phyloP scores from a whole-genome alignment of 2,888 invertebrate species.

The Zaprionus obscuricornis region DNA sequence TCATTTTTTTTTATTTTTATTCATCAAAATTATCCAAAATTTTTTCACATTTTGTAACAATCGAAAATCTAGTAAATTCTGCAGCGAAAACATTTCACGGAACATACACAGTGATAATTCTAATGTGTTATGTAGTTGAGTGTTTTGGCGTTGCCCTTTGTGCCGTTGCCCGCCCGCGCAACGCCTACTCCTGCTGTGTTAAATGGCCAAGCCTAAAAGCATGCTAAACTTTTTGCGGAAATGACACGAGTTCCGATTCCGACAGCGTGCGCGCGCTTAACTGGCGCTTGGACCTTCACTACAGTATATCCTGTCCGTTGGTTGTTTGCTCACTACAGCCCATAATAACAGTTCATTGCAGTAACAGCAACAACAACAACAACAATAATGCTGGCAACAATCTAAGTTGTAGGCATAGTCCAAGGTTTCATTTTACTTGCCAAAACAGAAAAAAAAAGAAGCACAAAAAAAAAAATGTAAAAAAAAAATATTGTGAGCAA shows the following conservation, averaged over 20 bases:
- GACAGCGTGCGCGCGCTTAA: constrained; percentile 41
- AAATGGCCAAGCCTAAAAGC: constrained; percentile 68
- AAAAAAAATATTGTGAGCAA: background rate
- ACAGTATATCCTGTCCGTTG: no score
- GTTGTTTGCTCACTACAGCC: constrained; percentile 25
- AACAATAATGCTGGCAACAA: constrained; percentile 15
- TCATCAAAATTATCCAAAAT: no score
- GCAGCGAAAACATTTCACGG: constrained; percentile 1
- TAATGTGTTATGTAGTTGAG: constrained; percentile 14
- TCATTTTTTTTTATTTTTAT: no score
- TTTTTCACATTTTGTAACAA: no score
- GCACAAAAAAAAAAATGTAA: background rate
- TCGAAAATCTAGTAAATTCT: background rate
- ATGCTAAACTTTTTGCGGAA: constrained; percentile 75
- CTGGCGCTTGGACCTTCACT: constrained; percentile 27
- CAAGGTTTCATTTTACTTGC: constrained; percentile 22
- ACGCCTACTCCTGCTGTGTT: constrained; percentile 45
- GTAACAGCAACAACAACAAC: constrained; percentile 28
- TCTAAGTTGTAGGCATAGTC: constrained; percentile 30
- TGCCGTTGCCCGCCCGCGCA: background rate
- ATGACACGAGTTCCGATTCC: constrained; percentile 73
- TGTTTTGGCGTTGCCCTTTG: background rate
- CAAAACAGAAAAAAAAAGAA: constrained; percentile 1
- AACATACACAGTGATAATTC: constrained; percentile 20
- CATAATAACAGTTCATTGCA: constrained; percentile 56